Base-by-base conservation (phyloP, 1,140 invertebrate species). In the Latrodectus geometricus region DNA sequence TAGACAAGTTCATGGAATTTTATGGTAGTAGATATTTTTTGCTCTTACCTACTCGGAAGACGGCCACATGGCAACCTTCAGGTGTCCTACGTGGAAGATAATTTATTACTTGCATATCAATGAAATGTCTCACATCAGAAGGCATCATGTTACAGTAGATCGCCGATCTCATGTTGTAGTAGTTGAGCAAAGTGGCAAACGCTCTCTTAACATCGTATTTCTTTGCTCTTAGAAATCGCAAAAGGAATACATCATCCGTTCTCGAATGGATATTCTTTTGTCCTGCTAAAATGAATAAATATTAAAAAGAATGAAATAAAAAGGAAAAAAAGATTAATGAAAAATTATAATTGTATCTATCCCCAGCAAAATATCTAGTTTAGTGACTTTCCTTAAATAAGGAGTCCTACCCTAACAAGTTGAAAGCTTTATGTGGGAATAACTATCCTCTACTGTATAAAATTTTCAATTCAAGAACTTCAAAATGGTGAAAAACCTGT, bases 141-240 rank as follows among this genome's bases (percentile, higher is more conserved):
- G 77, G 77, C 8, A 21, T 66, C 65, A 50, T 50, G 48, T 65
- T 65, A 8, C 68, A 54, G 66, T 72, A 82, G 9, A 35, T 72
- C 4, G 68, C 70, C 17, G 93, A 92, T 54, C 95, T 92, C 90
- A 95, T 96, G 88, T 93, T 93, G 90, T 95, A 95, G 92, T 96
- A 97, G 88, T 95, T 94, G 61, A 93, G 93, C 88, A 96, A 92
- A 61, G 97, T 91, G 75, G 94, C 92, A 87, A 95, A 96, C 81
- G 95, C 94, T 80, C 96, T 95, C 88, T 94, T 93, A 11, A 95
- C 93, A 89, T 95, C 93, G 90, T 95, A 95, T 91, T 97, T 97
- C 88, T 95, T 92, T n/a, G 96, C 96, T 90, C 95, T 93, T 66
- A 97, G 91, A 91, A 97, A 97, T 87, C 95, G 93, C 83, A 94